A percentile compares a stretch with the other conserved stretches of the same genome.
phyloP scores from a whole-genome alignment of 1,140 invertebrate species.

The Dendroctonus ponderosae region DNA sequence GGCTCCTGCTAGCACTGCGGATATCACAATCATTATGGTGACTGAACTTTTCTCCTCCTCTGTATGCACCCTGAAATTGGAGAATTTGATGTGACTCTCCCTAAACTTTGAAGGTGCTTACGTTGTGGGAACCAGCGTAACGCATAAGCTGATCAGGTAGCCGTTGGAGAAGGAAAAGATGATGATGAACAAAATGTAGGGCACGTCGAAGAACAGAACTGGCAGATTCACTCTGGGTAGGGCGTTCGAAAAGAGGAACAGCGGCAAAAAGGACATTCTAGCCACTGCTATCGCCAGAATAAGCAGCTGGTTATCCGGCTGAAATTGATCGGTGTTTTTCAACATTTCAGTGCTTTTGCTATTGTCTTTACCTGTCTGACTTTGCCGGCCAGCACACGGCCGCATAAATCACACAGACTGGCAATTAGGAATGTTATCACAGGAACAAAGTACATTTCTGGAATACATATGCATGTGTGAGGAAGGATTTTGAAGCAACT shows the following conservation, averaged over 20 bases:
- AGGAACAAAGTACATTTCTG: constrained; percentile 38
- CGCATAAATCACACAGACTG: constrained; percentile 30
- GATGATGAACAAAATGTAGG: constrained; percentile 33
- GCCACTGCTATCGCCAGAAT: constrained; percentile 25
- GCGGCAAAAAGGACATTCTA: constrained; percentile 32
- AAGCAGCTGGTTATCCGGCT: constrained; percentile 32
- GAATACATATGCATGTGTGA: constrained; percentile 1
- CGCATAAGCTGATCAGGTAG: constrained; percentile 34
- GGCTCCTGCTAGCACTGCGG: constrained; percentile 14
- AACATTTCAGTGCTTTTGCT: background rate
- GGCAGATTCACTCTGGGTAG: constrained; percentile 35
- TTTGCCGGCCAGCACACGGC: constrained; percentile 31
- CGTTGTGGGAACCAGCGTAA: constrained; percentile 22
- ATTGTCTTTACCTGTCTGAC: constrained; percentile 28
- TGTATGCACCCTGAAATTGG: constrained; percentile 18
- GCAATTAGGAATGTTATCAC: constrained; percentile 36
- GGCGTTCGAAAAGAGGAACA: constrained; percentile 38
- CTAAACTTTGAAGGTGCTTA: background rate
- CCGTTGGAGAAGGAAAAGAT: constrained; percentile 33
- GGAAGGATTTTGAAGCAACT: background rate
- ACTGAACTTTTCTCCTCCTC: constrained; percentile 14
- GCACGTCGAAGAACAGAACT: constrained; percentile 32
- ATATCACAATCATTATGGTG: constrained; percentile 21
- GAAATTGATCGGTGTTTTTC: constrained; percentile 21
- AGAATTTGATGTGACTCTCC: background rate